Evolutionary conservation across 2,888 invertebrate genomes (phyloP).

Genomic region (Limnephilus rhombicus): DNA sequence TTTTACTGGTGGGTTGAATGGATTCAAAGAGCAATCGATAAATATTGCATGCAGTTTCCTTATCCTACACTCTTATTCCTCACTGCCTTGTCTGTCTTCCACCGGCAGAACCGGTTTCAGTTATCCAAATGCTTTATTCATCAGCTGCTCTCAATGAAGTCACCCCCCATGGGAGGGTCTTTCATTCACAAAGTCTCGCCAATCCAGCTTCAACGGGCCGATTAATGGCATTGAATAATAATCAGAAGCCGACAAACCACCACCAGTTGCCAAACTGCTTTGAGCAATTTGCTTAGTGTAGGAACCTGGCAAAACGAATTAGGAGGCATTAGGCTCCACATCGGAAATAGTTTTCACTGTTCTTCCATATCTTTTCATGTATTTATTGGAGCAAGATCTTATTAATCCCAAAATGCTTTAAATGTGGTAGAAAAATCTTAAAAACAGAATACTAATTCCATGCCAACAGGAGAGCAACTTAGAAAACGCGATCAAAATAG

Average conservation of each 20-base stretch:
- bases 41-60: background rate
- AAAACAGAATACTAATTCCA: background rate
- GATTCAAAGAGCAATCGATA: background rate
- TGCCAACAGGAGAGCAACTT: background rate
- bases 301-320: background rate
- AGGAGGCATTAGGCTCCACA: background rate
- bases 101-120: background rate
- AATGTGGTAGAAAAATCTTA: too few relatives aligned
- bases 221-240: conserved; percentile 16
- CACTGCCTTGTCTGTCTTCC: background rate
- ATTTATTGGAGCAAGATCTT: too few relatives aligned
- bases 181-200: conserved; percentile 36
- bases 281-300: background rate
- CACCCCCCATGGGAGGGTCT: conserved; percentile 15
- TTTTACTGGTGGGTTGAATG: background rate
- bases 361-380: too few relatives aligned
- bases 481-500: background rate
- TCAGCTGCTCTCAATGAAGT: conserved; percentile 32
- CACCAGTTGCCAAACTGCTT: conserved; percentile 2
- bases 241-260: background rate
- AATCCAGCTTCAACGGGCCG: background rate
- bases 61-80: background rate
- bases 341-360: background rate
- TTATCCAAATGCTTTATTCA: conserved; percentile 31
- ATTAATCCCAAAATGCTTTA: too few relatives aligned